Base-by-base conservation (phyloP, 2,888 invertebrate species). In the Chrysina gloriosa region DNA sequence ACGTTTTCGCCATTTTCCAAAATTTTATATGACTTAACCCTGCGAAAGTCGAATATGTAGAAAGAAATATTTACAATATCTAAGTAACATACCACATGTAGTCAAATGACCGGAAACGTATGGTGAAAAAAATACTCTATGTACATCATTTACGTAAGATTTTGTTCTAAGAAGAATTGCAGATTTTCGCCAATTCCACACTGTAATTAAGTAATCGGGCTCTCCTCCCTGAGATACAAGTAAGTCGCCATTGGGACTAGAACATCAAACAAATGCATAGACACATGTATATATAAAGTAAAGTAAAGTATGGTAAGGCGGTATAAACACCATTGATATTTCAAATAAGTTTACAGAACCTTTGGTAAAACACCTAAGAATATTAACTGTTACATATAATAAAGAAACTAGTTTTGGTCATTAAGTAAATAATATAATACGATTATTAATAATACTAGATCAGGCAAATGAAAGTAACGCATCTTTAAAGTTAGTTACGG, bases 1-100 rank as follows among this genome's bases (percentile, higher is more conserved):
- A 97, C 0, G 97, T 96, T 71, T 87, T 81, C 0, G 92, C 91
- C 92, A 96, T 96, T 85, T 94, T 96, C 96, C 96, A 97, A 83
- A 95, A 95, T 81, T 95, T 95, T 25, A 93, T 90, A 77, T 95
- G 94, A 14, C 90, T 90, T 1, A 89, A 82, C 6, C 91, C 91
- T 50, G 11, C 19, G 23, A 63, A 61, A 6, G 2, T 16, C 16
- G 0, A 31, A 2, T 9, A 6, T 52, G 9, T 36, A n/a, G 3
- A 29, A 29, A 29, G 29, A 50, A 25, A 45, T 3, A 52, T 70
- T 16, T 58, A 1, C 4, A 3, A 3, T 34, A 11, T 34, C 4
- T 7, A 1, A 34, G n/a, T 34, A n/a, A 34, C 72, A 70, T 83
- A 86, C 94, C 95, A 75, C 92, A 89, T 2, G 95, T 90, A 2